A percentile compares a stretch with the other conserved stretches of the same genome.
Conservation (phyloP, 2,797 vertebrate genomes). For the Argentina silus region DNA sequence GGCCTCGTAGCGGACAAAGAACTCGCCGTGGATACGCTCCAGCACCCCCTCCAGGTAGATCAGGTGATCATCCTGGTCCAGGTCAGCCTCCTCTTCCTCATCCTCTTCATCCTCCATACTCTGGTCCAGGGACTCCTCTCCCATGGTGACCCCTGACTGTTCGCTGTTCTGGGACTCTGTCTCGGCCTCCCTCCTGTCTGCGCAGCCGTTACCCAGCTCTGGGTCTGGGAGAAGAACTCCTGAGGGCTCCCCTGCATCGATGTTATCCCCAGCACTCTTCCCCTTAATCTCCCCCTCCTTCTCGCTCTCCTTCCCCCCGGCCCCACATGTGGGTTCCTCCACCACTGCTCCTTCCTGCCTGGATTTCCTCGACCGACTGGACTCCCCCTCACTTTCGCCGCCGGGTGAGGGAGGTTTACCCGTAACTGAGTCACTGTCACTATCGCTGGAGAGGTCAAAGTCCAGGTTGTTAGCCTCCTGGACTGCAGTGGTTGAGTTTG, state of each 20-base stretch:
- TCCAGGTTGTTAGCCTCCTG: constrained; percentile 81
- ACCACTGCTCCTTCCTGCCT: constrained; percentile 27
- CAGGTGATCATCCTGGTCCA: constrained; percentile 91
- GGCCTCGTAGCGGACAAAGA: constrained; percentile 88
- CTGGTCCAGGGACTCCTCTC: constrained; percentile 94
- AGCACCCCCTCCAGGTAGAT: constrained; percentile 96
- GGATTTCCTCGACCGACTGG: constrained; percentile 30
- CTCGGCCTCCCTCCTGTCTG: constrained; percentile 88
- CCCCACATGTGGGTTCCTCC: constrained; percentile 35
- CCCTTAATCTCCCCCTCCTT: constrained; percentile 40
- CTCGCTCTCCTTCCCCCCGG: constrained; percentile 34
- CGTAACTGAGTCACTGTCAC: constrained; percentile 79
- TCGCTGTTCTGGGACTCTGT: constrained; percentile 97
- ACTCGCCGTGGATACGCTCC: constrained; percentile 89
- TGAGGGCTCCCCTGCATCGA: constrained; percentile 56
- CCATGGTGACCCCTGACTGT: constrained; percentile 92
- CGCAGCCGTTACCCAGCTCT: constrained; percentile 86
- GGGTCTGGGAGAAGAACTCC: constrained; percentile 79
- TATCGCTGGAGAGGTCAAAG: constrained; percentile 94
- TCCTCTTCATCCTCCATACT: constrained; percentile 89
- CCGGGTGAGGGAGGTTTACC: constrained; percentile 64
- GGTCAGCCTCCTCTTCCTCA: constrained; percentile 83
- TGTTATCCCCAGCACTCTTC: constrained; percentile 56
- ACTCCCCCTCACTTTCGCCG: constrained; percentile 54
- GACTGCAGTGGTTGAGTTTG: constrained; percentile 43